Conservation (phyloP, 2,797 vertebrate genomes). For the Spondyliosoma cantharus region DNA sequence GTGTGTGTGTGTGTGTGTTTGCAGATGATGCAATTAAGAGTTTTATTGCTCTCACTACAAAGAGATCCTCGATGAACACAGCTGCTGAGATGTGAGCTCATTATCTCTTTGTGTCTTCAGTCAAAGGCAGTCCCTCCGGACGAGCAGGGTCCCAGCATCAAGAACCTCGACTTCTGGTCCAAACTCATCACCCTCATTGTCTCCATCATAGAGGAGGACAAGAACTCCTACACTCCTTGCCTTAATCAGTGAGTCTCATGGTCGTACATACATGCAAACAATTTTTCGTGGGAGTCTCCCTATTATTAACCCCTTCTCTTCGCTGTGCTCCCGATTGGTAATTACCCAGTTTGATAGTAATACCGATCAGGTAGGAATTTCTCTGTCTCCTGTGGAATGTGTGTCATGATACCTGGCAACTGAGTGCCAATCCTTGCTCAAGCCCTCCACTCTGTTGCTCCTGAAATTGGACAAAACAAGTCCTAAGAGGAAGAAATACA, state of each 20-base stretch:
- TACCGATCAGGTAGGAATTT: no score
- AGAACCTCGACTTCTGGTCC: constrained; percentile 98
- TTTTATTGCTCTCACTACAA: not conserved
- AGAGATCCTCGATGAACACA: not conserved
- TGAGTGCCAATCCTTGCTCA: no score
- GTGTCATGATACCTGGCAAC: no score
- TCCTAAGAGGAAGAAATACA: no score
- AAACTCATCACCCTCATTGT: constrained; percentile 98
- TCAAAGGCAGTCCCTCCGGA: constrained; percentile 94
- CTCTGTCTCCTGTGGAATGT: no score
- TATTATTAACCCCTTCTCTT: no score
- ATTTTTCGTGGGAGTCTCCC: no score
- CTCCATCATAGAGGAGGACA: constrained; percentile 98
- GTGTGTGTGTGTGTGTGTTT: constrained; percentile 17
- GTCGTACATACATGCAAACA: not conserved
- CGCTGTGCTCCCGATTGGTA: no score
- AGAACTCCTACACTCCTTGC: constrained; percentile 97
- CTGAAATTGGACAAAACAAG: no score
- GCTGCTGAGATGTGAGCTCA: not conserved
- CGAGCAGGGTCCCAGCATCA: constrained; percentile 94
- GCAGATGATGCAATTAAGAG: not conserved
- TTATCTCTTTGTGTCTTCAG: constrained; percentile 73
- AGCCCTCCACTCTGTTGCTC: no score
- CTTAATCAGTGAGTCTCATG: constrained; percentile 88
- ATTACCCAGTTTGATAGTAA: no score